These are phyloP conservation scores for Threskiornis aethiopicus DNA, from an alignment of 2,797 vertebrate genomes.

Conservation along the genomic window DNA sequence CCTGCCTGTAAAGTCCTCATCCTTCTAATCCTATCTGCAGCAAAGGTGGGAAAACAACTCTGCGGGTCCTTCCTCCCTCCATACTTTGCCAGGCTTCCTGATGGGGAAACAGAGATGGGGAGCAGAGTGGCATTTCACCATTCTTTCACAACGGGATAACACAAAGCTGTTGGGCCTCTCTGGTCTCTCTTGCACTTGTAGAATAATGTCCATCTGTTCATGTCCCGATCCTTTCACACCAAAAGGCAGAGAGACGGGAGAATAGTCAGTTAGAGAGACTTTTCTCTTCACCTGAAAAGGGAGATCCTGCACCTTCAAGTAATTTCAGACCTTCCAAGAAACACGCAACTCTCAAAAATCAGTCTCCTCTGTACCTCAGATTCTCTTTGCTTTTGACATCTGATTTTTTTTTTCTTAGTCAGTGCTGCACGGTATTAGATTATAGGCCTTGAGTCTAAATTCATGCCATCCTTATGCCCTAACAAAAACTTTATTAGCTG, in stretches of 20 bases:
- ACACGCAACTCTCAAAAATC: background rate
- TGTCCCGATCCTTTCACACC: background rate
- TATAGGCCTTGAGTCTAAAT: background rate
- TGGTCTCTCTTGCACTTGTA: background rate
- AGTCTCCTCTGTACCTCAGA: background rate
- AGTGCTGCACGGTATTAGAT: background rate
- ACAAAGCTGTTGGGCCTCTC: background rate
- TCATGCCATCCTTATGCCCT: background rate
- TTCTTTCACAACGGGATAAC: background rate
- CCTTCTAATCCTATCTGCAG: background rate
- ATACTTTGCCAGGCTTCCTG: background rate
- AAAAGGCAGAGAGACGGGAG: background rate
- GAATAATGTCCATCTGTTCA: background rate
- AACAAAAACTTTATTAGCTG: background rate
- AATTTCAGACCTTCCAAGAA: background rate
- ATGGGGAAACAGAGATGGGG: background rate
- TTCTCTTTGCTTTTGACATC: background rate
- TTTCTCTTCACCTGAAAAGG: background rate
- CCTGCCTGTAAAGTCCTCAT: background rate
- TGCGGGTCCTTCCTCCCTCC: background rate
- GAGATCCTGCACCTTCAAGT: background rate
- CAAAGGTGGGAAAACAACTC: background rate
- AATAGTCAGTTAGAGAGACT: background rate
- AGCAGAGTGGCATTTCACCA: background rate
- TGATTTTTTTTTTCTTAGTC: background rate